Evolutionary conservation across 2,797 vertebrate genomes (phyloP).

Genomic region (Oceanodroma leucorhoa): DNA sequence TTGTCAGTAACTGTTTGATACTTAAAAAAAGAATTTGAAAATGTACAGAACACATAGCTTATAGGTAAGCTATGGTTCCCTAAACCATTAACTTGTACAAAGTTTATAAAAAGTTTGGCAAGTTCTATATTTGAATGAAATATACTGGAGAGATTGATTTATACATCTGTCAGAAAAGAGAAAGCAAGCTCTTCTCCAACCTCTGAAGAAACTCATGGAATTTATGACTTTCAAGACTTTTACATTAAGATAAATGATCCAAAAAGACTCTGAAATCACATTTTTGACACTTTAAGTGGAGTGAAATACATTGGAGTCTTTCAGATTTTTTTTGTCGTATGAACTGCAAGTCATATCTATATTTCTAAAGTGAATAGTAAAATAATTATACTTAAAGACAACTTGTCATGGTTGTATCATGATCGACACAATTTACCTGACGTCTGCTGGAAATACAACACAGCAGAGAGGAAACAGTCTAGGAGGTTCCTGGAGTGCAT

Average conservation of each 20-base stretch:
- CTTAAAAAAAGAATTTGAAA: neutral
- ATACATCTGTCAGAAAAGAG: neutral
- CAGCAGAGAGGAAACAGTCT: no score
- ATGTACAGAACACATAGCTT: neutral
- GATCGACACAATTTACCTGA: no score
- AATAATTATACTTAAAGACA: neutral
- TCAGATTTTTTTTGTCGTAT: neutral
- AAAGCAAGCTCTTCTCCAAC: neutral
- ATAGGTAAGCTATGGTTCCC: neutral
- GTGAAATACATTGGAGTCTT: neutral
- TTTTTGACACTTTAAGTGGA: neutral
- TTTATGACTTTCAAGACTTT: neutral
- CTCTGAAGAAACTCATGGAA: neutral
- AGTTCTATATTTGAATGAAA: neutral
- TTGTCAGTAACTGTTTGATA: neutral
- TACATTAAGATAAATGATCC: neutral
- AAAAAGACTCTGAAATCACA: neutral
- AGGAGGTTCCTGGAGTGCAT: no score
- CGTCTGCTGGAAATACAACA: no score
- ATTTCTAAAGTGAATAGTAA: neutral
- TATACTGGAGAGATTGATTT: neutral
- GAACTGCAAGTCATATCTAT: neutral
- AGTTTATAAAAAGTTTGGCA: neutral
- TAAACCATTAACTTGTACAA: neutral
- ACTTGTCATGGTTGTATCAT: neutral